A percentile compares a stretch with the other conserved stretches of the same genome.
Evolutionary conservation across 2,888 invertebrate genomes (phyloP).

Genomic region (Myopa tessellatipennis): DNA sequence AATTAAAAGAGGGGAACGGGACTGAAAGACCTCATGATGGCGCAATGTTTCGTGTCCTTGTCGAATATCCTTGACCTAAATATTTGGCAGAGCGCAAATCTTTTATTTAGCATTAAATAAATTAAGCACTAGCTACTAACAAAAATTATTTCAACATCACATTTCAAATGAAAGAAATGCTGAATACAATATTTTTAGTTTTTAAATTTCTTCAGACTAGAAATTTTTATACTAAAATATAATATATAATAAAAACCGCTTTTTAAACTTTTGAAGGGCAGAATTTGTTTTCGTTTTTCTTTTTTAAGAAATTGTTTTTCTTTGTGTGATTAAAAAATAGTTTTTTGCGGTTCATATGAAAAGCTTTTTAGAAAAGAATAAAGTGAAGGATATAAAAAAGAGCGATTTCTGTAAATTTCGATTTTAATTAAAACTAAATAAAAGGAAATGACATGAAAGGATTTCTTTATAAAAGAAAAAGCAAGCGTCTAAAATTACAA

Average conservation of each 20-base stretch:
- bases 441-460: background rate
- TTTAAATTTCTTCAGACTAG: no score
- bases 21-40: background rate
- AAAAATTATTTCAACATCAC: background rate
- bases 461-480: background rate
- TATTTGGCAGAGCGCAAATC: slow-evolving; percentile 1
- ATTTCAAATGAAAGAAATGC: background rate
- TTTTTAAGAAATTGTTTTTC: background rate
- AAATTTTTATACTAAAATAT: no score
- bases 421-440: no score
- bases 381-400: background rate
- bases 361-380: background rate
- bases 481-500: background rate
- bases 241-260: no score
- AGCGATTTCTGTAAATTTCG: no score
- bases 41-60: background rate
- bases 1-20: background rate
- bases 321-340: no score
- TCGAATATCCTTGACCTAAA: slow-evolving; percentile 27
- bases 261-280: no score
- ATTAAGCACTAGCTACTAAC: background rate
- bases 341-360: background rate
- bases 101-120: slow-evolving; percentile 26
- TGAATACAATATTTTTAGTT: no score
- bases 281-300: no score